phyloP scores from a whole-genome alignment of 2,113 vertebrate species.

The Hippopotamus amphibius region DNA sequence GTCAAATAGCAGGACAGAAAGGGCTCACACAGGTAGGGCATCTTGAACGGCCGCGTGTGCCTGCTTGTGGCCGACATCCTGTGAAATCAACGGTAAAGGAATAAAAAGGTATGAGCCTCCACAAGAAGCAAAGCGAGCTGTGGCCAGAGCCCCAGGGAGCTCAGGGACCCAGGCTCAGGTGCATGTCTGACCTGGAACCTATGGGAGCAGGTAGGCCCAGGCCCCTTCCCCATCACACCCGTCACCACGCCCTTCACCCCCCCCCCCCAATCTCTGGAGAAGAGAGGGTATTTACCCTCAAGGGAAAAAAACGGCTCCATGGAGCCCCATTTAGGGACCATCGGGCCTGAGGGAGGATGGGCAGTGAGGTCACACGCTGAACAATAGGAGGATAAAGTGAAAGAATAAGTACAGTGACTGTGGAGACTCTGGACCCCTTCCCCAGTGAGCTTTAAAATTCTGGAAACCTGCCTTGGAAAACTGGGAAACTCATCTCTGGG shows the following conservation, averaged over 20 bases:
- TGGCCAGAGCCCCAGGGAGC: not conserved
- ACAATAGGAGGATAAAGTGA: not conserved
- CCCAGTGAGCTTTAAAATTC: too few relatives aligned
- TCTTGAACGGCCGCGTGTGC: rapidly evolving
- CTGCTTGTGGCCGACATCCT: not conserved
- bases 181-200: not conserved
- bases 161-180: not conserved
- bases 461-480: not conserved
- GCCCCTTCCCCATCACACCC: not conserved
- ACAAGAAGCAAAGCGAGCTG: not conserved
- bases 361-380: not conserved
- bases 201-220: not conserved
- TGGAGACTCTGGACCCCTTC: not conserved
- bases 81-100: not conserved
- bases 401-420: not conserved
- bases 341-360: not conserved
- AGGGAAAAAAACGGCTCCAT: not conserved
- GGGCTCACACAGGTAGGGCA: not conserved
- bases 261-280: not conserved
- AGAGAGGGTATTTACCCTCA: not conserved
- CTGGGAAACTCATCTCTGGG: too few relatives aligned
- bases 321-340: not conserved
- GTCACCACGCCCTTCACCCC: too few relatives aligned
- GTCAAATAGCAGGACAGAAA: not conserved
- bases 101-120: not conserved